phyloP scores from a whole-genome alignment of 2,888 invertebrate genomes.

The Lordiphosa fenestrarum region DNA sequence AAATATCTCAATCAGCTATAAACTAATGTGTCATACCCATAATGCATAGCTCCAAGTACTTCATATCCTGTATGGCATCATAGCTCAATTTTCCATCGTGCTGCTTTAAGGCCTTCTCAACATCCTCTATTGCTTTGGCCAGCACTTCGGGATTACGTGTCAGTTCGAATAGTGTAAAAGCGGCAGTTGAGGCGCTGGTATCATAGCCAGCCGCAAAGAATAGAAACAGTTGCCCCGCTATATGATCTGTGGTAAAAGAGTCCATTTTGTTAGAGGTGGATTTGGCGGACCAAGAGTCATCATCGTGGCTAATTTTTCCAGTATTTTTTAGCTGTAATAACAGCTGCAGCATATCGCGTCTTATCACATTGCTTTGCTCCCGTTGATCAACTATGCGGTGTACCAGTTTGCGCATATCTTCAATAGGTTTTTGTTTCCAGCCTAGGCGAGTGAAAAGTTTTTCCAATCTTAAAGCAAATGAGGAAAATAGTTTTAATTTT shows the following conservation, averaged over 20 bases:
- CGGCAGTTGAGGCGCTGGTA: constrained; percentile 79
- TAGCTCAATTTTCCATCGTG: constrained; percentile 78
- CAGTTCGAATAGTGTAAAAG: constrained; percentile 80
- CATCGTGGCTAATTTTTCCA: constrained; percentile 65
- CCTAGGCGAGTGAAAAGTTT: constrained; percentile 65
- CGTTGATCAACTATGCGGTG: constrained; percentile 79
- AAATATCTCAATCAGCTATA: neutral
- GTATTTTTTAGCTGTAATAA: constrained; percentile 79
- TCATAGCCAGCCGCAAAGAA: constrained; percentile 81
- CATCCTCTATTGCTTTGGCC: constrained; percentile 77
- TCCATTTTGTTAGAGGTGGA: constrained; percentile 33
- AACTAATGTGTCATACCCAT: constrained; percentile 64
- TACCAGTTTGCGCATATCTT: constrained; percentile 79
- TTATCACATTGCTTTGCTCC: constrained; percentile 75
- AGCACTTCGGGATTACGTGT: constrained; percentile 79
- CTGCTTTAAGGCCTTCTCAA: constrained; percentile 72
- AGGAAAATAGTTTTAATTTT: neutral
- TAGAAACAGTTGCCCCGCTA: constrained; percentile 79
- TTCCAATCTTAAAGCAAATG: constrained; percentile 54
- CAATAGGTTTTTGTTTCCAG: constrained; percentile 54
- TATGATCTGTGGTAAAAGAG: constrained; percentile 73
- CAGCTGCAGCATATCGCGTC: constrained; percentile 80
- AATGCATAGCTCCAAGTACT: constrained; percentile 80
- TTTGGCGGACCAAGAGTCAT: constrained; percentile 64
- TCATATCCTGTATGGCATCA: constrained; percentile 80